Evolutionary conservation across 2,888 invertebrate genomes (phyloP).

Genomic region (Siphlonurus alternatus): DNA sequence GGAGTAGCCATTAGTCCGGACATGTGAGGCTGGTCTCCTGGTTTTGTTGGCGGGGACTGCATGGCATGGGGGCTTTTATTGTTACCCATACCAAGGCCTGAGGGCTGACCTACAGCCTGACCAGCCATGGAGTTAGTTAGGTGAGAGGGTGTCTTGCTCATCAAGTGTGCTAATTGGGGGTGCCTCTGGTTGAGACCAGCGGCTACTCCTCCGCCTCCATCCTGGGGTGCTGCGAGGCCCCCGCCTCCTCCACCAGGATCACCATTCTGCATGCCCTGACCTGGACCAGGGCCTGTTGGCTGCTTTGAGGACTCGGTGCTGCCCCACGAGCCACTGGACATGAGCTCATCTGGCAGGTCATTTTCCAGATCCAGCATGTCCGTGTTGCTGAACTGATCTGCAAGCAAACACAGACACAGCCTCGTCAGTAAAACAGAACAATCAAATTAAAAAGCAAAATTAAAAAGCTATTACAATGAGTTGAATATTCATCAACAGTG

Average conservation of each 20-base stretch:
- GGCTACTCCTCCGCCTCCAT: no score
- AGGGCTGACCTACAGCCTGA: not conserved
- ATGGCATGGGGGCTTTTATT: constrained; percentile 26
- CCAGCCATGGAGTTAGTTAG: not conserved
- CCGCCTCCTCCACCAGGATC: constrained; percentile 19
- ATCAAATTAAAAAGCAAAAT: not conserved
- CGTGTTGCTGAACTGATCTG: constrained; percentile 66
- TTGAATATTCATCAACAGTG: no score
- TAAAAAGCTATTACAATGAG: no score
- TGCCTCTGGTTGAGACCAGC: constrained; percentile 28
- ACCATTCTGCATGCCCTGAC: constrained; percentile 44
- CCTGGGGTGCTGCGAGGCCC: constrained; percentile 19
- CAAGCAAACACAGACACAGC: constrained; percentile 20
- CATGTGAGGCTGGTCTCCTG: constrained; percentile 16
- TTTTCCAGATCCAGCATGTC: constrained; percentile 82
- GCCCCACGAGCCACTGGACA: constrained; percentile 59
- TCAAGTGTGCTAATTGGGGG: not conserved
- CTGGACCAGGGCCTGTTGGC: constrained; percentile 69
- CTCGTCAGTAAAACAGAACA: constrained; percentile 3
- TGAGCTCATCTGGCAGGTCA: constrained; percentile 80
- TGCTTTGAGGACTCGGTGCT: constrained; percentile 43
- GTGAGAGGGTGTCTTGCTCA: not conserved
- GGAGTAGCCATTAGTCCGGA: constrained; percentile 33
- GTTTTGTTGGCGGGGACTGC: constrained; percentile 21
- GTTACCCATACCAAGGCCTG: not conserved